phyloP scores from a whole-genome alignment of 1,140 invertebrate genomes.

The Procambarus virginalis region DNA sequence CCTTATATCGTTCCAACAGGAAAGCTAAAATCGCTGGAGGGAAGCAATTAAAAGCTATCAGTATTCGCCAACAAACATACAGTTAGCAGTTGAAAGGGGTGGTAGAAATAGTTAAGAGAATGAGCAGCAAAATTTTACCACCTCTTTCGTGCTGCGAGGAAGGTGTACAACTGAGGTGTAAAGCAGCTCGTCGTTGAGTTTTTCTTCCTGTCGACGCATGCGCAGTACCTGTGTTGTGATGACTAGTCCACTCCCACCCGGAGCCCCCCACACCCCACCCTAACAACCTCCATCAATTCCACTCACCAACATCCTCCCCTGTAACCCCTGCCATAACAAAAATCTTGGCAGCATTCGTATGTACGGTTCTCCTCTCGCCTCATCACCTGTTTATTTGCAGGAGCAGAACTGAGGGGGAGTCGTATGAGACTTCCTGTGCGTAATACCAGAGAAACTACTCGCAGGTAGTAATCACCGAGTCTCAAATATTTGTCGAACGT shows the following conservation, averaged over 20 bases:
- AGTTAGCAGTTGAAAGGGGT: neutral
- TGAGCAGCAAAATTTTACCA: neutral
- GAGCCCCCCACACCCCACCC: too few relatives aligned
- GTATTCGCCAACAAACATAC: neutral
- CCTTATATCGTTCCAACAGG: too few relatives aligned
- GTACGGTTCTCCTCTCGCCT: constrained; percentile 5
- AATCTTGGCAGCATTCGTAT: constrained; percentile 20
- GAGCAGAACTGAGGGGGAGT: neutral
- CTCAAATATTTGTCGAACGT: too few relatives aligned
- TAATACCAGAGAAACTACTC: too few relatives aligned
- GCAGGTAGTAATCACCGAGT: too few relatives aligned
- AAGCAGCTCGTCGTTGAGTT: constrained; percentile 22
- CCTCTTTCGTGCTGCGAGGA: neutral
- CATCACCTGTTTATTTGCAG: neutral
- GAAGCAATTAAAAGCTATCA: neutral
- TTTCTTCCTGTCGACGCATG: constrained; percentile 27
- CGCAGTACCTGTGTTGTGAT: constrained; percentile 28
- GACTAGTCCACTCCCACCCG: neutral
- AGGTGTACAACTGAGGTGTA: constrained; percentile 18
- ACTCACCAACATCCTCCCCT: neutral
- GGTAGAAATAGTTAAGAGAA: neutral
- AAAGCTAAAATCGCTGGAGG: too few relatives aligned
- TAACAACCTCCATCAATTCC: too few relatives aligned
- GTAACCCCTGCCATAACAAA: constrained; percentile 20
- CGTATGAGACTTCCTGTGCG: too few relatives aligned